Base-by-base conservation (phyloP, 2,888 invertebrate genomes). In the Bhutanitis thaidina region DNA sequence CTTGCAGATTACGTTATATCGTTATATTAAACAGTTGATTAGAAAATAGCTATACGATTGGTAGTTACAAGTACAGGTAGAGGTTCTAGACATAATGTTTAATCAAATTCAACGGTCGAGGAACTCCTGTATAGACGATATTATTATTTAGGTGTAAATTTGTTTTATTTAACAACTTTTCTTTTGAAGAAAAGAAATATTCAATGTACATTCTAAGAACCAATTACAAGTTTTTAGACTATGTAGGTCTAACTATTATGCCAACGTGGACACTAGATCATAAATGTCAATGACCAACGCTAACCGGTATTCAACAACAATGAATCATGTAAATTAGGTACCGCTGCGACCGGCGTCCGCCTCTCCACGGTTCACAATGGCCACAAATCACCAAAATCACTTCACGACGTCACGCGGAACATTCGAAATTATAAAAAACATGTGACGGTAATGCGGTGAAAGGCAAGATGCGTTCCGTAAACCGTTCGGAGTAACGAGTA, bases 331-430 rank as follows among this genome's bases (percentile, higher is more conserved):
- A 54, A 58, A 61, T 63, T 62, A 62, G 57, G 79, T 81, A 82
- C 83, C 84, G 80, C 74, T 74, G 68, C 59, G 57, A 64, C 52
- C 59, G 65, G 65, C 55, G 72, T 59, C 66, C 65, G 68, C 59
- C 62, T 68, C 58, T 65, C 67, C 69, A 65, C 71, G 70, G 64
- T 79, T 69, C 76, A 74, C 75, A 78, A 72, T 72, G 75, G 74
- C 76, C 81, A 85, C 88, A 81, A 78, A 78, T 74, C 85, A 87
- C 86, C 80, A 80, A 80, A 79, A 81, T 77, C 87, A 89, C 87
- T 86, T 81, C 80, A 78, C 78, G 72, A 75, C 71, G 80, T 75
- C 76, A 80, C 75, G 74, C 67, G 68, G 68, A 74, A 77, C 77
- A 78, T 78, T 77, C 66, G 66, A 70, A 74, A 72, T 71, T 77